Base-by-base conservation (phyloP, 2,797 vertebrate genomes). In the Lacerta bilineata region DNA sequence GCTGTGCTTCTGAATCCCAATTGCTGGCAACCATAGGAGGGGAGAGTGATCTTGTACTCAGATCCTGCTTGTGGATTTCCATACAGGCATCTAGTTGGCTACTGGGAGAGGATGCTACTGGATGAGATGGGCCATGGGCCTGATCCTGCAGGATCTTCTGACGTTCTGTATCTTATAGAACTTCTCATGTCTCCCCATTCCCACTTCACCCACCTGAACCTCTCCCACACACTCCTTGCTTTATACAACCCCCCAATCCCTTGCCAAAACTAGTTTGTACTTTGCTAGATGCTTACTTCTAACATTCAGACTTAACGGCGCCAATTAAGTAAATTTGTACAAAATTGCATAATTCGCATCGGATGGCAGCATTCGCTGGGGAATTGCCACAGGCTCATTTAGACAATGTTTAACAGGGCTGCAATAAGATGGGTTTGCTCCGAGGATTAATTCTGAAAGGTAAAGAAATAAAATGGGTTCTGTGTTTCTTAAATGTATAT, bases 241-340 rank as follows among this genome's bases (percentile, higher is more conserved):
- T 64, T 0, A 2, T 80, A 80, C 86, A 66, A 69, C 0, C 83
- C 72, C 25, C 15, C 5, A 18, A 18, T 29, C 15, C 64, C 36
- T 69, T 23, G 27, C 33, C 83, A 18, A 83, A 39, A 41, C 2
- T 2, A 43, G 46, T 59, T 13, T 15, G 27, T n/a, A 18, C 25
- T 18, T 84, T 74, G 29, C 87, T 84, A 2, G 82, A 61, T 72
- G n/a, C 66, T 75, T 25, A 23, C 36, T n/a, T 6, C 13, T 25
- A 20, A 5, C 36, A 1, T 80, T 64, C 41, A 68, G 61, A 20
- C 80, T 36, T 39, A 20, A 27, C 11, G 5, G 72, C 27, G 66
- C 83, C 77, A 80, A 85, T 88, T 85, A 88, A 64, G 87, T 46
- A 79, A 66, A 89, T 89, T 46, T 85, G 68, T 66, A 78, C 81